Base-by-base conservation (phyloP, 2,888 invertebrate species). In the Andrena fulva region DNA sequence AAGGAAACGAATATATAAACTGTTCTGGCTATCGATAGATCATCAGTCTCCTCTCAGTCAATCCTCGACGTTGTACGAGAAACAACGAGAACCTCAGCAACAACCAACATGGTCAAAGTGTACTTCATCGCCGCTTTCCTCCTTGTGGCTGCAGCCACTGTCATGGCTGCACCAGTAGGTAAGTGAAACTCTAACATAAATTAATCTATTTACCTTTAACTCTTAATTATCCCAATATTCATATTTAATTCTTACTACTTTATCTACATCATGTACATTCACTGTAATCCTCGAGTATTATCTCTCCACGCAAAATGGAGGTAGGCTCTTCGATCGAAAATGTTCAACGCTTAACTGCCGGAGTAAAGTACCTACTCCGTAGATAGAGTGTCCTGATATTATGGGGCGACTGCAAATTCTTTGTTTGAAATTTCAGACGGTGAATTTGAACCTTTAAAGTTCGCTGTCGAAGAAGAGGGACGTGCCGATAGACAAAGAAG, bases 401-500 rank as follows among this genome's bases (percentile, higher is more conserved):
- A 42, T 16, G 42, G 16, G 12, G 1, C 12, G 42, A 42, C 16
- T 42, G 16, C 12, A 42, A 16, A 42, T 42, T 42, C 42, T 42
- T 16, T 16, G 16, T 42, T 16, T 42, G 1, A 12, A 52, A 62
- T 69, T 75, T 62, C 50, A 75, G 77, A 50, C 0, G 16, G 31
- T 0, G 70, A 80, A 2, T 52, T 60, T 16, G 69, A 59, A 29
- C 50, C 31, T 0, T 4, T 60, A 0, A 42, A 68, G 12, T 2
- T n/a, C 6, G 20, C 12, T 24, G 33, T 0, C 8, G 0, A 7
- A 7, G 68, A 77, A 48, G 78, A 67, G 24, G 54, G 20, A 16
- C 71, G 93, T 86, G 93, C 92, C 77, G 87, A 90, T 12, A 87
- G 93, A 62, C 90, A 91, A 8, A 86, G 91, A 50, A 88, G 93